phyloP scores from a whole-genome alignment of 2,797 vertebrate species.

The Urophycis tenuis region DNA sequence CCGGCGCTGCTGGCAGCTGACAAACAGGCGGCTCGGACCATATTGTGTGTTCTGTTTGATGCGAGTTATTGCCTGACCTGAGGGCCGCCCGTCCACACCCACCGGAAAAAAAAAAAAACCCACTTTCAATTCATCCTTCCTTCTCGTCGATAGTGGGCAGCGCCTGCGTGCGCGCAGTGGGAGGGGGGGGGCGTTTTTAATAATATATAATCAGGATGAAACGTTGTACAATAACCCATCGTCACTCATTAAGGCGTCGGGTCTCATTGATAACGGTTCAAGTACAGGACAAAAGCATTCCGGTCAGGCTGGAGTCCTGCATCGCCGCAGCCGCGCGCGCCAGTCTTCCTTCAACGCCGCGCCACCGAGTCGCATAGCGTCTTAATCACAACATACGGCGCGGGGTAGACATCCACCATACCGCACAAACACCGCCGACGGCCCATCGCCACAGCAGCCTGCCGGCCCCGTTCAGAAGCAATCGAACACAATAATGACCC shows the following conservation, averaged over 20 bases:
- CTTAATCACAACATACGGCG: background rate
- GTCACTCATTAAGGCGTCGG: background rate
- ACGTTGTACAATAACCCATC: background rate
- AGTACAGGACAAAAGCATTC: background rate
- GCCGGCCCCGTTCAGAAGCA: background rate
- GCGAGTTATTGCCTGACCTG: slow-evolving; percentile 50
- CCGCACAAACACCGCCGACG: background rate
- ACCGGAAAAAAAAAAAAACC: too few relatives aligned
- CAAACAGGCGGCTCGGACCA: slow-evolving; percentile 42
- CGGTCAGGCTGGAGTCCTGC: background rate
- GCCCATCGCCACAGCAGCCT: background rate
- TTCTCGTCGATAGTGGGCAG: background rate
- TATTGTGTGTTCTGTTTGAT: slow-evolving; percentile 51
- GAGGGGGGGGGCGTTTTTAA: background rate
- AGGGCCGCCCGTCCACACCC: slow-evolving; percentile 37
- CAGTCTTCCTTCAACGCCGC: too few relatives aligned
- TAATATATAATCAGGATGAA: background rate
- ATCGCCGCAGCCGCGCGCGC: too few relatives aligned
- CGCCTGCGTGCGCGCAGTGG: background rate
- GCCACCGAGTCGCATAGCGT: background rate
- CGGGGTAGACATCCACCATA: background rate
- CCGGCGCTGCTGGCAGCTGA: slow-evolving; percentile 40
- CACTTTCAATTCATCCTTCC: too few relatives aligned
- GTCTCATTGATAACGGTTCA: background rate
- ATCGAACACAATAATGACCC: background rate